phyloP scores from a whole-genome alignment of 2,113 vertebrate species.

The Parotia lawesii region DNA sequence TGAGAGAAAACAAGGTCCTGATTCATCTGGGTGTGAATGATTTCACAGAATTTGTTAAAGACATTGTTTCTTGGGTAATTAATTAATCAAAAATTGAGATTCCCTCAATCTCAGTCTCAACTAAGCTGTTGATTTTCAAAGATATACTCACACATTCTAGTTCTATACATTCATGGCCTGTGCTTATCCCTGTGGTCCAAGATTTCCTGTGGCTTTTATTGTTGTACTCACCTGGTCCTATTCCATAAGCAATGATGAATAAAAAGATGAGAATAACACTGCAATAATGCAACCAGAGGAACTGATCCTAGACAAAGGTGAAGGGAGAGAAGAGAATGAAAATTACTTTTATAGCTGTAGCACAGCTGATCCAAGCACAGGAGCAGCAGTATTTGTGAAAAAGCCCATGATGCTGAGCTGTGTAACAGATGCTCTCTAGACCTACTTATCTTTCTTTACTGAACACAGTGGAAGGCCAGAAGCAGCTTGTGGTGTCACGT shows the following conservation, averaged over 20 bases:
- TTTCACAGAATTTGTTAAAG: neutral
- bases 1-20: neutral
- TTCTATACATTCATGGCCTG: neutral
- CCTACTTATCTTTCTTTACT: neutral
- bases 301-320: slow-evolving; percentile 12
- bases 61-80: neutral
- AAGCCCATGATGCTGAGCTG: neutral
- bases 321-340: neutral
- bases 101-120: neutral
- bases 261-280: slow-evolving; percentile 78
- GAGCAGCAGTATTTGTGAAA: neutral
- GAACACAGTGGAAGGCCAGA: neutral
- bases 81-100: neutral
- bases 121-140: neutral
- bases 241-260: slow-evolving; percentile 73
- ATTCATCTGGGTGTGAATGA: neutral
- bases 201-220: neutral
- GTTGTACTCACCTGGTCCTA: slow-evolving; percentile 72
- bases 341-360: neutral
- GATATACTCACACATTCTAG: neutral
- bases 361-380: neutral
- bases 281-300: slow-evolving; percentile 79
- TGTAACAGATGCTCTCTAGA: neutral
- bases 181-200: neutral
- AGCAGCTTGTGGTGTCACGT: neutral